Evolutionary conservation across 2,888 invertebrate species (phyloP), one percentile per base, ranked within the genome.

Genomic region (Cephus spinipes): DNA sequence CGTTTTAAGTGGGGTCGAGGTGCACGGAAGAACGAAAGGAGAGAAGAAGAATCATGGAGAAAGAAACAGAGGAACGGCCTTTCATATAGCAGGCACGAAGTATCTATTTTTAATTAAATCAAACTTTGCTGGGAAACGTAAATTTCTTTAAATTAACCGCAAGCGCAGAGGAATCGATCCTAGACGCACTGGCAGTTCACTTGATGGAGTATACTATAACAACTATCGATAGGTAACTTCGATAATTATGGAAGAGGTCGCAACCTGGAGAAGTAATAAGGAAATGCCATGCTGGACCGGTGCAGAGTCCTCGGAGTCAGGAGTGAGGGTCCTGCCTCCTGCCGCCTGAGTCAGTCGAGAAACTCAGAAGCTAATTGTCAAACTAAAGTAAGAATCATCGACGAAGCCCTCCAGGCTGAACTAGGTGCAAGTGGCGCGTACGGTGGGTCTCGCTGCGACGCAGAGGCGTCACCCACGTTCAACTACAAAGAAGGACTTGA

Each of bases 61-160:
- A 40, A 15, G 40, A 40, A 4, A 40, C 15, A 40, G 15, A 40
- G 15, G 1, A 1, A 4, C 9, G 9, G 55, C 23, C 23, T 23
- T 55, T 23, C 55, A 1, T 9, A 6, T 9, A 55, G 4, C 55
- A 55, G 55, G 55, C 9, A 23, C 23, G 2, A 55, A 23, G 55
- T 55, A 23, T 9, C 23, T 55, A 55, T 55, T 79, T 84, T 81
- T 84, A 84, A 82, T 84, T 84, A 83, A 84, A 84, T 82, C 79
- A 73, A 84, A 84, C 81, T 77, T 76, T 76, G 68, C 55, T 73
- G 69, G 9, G 9, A 23, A 55, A 55, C 9, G 40, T 23, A 55
- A 55, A 55, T 55, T 23, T 55, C 9, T 23, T 23, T 2, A 55
- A 55, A 55, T 55, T 2, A 55, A 55, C 23, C 55, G 55, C 55